A percentile compares a stretch with the other conserved stretches of the same genome.
Evolutionary conservation across 2,797 vertebrate species (phyloP).

Genomic region (Galaxias olidus): DNA sequence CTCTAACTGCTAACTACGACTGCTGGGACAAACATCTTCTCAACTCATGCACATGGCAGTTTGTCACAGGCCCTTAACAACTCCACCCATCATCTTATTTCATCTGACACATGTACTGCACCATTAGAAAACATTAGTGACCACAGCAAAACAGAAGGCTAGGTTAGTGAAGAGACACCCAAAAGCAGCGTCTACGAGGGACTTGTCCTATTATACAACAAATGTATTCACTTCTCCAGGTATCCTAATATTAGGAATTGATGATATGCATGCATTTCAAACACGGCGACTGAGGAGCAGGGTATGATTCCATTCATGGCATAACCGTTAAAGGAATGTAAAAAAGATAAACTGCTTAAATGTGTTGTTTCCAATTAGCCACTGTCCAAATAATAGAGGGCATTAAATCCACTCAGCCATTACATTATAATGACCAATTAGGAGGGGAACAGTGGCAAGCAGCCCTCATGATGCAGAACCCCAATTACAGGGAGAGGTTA

Average conservation of each 20-base stretch:
- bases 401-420: conserved; percentile 47
- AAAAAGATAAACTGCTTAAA: conserved; percentile 5
- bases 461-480: conserved; percentile 23
- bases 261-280: background rate
- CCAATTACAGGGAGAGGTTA: conserved; percentile 54
- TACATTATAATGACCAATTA: conserved; percentile 69
- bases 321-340: background rate
- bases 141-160: too few species aligned
- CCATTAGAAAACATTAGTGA: too few species aligned
- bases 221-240: too few species aligned
- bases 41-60: too few species aligned
- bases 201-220: too few species aligned
- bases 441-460: conserved; percentile 34
- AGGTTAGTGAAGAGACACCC: too few species aligned
- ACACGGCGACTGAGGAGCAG: background rate
- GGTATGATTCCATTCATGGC: background rate
- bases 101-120: too few species aligned
- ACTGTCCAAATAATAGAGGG: conserved; percentile 20
- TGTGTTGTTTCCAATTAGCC: conserved; percentile 16
- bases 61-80: too few species aligned
- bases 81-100: too few species aligned
- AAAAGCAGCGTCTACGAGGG: too few species aligned
- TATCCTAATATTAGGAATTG: too few species aligned
- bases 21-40: background rate
- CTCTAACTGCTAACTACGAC: background rate